These are phyloP conservation scores for Trissonchulus latispiculum DNA, from an alignment of 2,888 invertebrate genomes.

Conservation along the genomic window DNA sequence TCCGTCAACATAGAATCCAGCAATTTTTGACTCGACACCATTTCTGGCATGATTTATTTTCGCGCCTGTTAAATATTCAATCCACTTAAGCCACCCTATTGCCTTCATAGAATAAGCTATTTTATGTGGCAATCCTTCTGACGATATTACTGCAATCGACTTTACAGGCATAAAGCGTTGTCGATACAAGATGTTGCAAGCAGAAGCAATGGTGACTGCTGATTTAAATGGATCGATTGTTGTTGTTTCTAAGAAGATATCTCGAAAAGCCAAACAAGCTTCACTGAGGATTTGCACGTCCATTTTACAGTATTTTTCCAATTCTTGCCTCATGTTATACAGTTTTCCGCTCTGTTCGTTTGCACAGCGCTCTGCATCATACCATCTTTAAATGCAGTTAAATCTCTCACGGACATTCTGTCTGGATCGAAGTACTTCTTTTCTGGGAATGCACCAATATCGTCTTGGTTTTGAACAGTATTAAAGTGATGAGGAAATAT, in stretches of 20 bases:
- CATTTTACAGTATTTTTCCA: slow-evolving; percentile 27
- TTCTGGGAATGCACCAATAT: neutral
- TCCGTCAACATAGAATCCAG: slow-evolving; percentile 26
- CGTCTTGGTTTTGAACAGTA: slow-evolving; percentile 5
- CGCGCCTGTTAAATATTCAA: neutral
- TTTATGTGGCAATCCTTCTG: neutral
- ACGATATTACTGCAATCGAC: neutral
- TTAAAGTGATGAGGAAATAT: slow-evolving; percentile 21
- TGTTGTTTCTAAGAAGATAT: neutral
- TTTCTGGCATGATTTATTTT: too few species aligned
- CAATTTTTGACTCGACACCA: too few species aligned
- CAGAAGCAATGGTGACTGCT: slow-evolving; percentile 26
- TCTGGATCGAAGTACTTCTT: slow-evolving; percentile 15
- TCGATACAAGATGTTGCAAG: neutral
- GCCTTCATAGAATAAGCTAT: neutral
- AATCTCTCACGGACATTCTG: neutral
- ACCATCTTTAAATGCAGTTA: neutral
- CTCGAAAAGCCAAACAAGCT: neutral
- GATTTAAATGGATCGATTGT: slow-evolving; percentile 24
- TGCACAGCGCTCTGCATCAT: neutral
- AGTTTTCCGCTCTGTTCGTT: slow-evolving; percentile 15
- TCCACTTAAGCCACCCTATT: neutral
- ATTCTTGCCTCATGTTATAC: slow-evolving; percentile 29
- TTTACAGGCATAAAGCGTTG: neutral
- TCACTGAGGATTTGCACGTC: slow-evolving; percentile 26